Evolutionary conservation across 2,888 invertebrate species (phyloP).

Genomic region (Aphodius granarius): DNA sequence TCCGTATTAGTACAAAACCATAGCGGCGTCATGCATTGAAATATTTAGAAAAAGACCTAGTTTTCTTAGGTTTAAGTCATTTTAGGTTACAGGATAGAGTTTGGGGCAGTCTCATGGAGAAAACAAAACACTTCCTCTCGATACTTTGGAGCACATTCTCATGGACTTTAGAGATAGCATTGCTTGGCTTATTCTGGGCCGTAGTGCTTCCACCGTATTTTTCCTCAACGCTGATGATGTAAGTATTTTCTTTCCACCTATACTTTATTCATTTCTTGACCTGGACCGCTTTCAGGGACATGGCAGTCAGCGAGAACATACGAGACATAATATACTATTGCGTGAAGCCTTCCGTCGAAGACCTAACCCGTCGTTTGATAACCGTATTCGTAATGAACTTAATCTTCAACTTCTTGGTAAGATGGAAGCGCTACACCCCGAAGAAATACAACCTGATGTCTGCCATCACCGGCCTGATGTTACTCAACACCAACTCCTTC

Average conservation of each 20-base stretch:
- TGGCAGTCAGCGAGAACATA: neutral
- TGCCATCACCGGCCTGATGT: neutral
- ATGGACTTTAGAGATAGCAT: neutral
- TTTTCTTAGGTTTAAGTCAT: neutral
- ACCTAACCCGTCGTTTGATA: conserved; percentile 27
- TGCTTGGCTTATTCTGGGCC: neutral
- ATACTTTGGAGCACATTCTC: neutral
- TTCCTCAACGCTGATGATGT: neutral
- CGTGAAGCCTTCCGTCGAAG: conserved; percentile 32
- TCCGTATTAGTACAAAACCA: neutral
- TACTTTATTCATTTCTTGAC: neutral
- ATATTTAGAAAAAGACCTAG: neutral
- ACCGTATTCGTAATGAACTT: conserved; percentile 30
- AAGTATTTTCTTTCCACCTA: neutral
- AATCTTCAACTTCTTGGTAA: conserved; percentile 30
- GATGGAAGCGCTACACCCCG: conserved; percentile 18
- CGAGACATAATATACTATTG: conserved; percentile 27
- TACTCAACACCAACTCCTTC: neutral
- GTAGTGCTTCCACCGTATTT: neutral
- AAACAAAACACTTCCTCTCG: neutral
- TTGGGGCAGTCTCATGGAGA: neutral
- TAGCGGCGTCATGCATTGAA: neutral
- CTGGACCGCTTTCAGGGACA: neutral
- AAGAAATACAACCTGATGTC: neutral
- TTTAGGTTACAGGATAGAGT: neutral